Conservation (phyloP, 2,113 vertebrate species). For the Geococcyx californianus region DNA sequence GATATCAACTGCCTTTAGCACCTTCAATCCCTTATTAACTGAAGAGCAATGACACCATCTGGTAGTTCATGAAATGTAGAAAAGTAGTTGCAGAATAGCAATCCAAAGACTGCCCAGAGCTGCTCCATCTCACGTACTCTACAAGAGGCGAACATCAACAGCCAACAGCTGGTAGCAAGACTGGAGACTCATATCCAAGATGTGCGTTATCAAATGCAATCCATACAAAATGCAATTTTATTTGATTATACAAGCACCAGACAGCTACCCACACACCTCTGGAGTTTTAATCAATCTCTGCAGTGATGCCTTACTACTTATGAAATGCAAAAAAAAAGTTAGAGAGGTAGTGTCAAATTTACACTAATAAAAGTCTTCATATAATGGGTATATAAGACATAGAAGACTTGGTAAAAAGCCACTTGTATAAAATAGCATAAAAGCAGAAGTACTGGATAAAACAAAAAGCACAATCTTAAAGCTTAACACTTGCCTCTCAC, state of each 20-base stretch:
- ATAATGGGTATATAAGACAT: not conserved
- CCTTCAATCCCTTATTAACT: not conserved
- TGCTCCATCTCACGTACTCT: not conserved
- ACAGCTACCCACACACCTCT: not conserved
- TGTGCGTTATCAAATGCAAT: not conserved
- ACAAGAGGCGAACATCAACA: not conserved
- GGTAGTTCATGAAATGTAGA: not conserved
- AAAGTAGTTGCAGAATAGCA: not conserved
- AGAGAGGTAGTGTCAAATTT: not conserved
- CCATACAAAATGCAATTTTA: not conserved
- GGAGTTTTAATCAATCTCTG: not conserved
- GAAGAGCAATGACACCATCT: not conserved
- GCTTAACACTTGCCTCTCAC: not conserved
- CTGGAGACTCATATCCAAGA: not conserved
- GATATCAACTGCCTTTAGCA: not conserved
- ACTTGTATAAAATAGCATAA: not conserved
- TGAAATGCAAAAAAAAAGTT: not conserved
- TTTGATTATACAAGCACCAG: not conserved
- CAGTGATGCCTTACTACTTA: not conserved
- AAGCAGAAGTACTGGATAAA: not conserved
- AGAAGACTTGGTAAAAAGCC: not conserved
- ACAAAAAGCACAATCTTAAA: not conserved
- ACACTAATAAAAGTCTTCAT: not conserved
- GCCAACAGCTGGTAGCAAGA: not conserved
- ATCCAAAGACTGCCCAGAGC: not conserved